Evolutionary conservation across 2,888 invertebrate species (phyloP).

Genomic region (Zygogramma bicolorata): DNA sequence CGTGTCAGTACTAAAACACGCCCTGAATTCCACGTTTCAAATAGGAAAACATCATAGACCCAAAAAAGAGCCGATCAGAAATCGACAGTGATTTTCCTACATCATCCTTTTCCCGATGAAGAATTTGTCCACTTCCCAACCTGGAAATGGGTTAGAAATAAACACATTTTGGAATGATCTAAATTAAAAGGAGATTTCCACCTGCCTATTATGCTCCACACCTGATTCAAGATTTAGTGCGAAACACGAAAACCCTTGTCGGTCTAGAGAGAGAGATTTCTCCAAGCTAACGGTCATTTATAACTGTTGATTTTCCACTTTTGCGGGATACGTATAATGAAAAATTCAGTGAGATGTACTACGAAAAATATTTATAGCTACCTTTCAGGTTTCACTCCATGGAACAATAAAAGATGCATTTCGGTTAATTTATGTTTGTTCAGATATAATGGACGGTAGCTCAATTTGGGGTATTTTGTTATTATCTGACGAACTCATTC

Average conservation of each 20-base stretch:
- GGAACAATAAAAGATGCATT: background rate
- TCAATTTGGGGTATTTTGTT: background rate
- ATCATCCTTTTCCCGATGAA: background rate
- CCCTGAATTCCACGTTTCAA: no score
- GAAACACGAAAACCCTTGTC: constrained; percentile 30
- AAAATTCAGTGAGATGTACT: constrained; percentile 27
- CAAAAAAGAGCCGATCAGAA: no score
- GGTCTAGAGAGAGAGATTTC: constrained; percentile 21
- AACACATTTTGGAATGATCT: background rate
- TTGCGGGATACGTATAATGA: constrained; percentile 21
- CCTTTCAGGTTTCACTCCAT: background rate
- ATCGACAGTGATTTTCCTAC: no score
- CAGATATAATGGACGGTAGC: background rate
- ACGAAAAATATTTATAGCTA: background rate
- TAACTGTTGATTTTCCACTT: constrained; percentile 24
- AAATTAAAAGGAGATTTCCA: background rate
- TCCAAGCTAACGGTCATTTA: constrained; percentile 28
- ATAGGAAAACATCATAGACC: no score
- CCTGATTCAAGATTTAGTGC: constrained; percentile 28
- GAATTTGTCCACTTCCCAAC: no score
- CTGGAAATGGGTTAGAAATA: no score
- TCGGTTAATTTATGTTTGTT: background rate
- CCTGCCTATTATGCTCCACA: constrained; percentile 10
- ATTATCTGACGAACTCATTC: background rate
- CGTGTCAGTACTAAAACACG: no score